A percentile compares a stretch with the other conserved stretches of the same genome.
Conservation (phyloP, 1,140 invertebrate species). For the Tetramorium alpestre region DNA sequence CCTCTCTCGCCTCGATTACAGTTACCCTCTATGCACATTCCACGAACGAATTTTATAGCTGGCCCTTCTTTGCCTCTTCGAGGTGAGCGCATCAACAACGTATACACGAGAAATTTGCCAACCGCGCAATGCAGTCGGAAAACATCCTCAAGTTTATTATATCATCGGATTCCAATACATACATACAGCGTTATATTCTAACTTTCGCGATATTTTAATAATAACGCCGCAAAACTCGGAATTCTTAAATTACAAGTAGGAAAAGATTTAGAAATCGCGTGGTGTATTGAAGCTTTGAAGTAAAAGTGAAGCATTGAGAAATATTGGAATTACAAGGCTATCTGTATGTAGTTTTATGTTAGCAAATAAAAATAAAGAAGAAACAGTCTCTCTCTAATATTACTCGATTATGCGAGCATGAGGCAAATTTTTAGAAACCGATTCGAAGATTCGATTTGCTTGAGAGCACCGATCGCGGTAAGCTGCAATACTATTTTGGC, state of each 20-base stretch:
- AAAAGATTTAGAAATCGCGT: background rate
- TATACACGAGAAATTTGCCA: background rate
- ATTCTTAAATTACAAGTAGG: background rate
- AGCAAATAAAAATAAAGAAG: background rate
- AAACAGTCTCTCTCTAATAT: background rate
- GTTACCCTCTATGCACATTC: constrained; percentile 62
- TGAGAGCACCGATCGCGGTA: background rate
- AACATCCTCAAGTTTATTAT: background rate
- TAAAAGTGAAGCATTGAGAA: background rate
- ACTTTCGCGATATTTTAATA: background rate
- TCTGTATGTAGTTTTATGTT: background rate
- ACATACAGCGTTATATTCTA: background rate
- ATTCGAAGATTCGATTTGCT: background rate
- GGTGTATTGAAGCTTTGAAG: background rate
- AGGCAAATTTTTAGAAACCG: background rate
- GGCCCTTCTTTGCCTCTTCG: background rate
- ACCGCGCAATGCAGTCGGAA: background rate
- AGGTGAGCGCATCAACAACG: background rate
- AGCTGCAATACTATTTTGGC: background rate
- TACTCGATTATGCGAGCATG: background rate
- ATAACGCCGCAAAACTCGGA: background rate
- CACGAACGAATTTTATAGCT: constrained; percentile 32
- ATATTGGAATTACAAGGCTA: background rate
- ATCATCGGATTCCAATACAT: background rate
- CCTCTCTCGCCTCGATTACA: constrained; percentile 49